Evolutionary conservation across 2,888 invertebrate genomes (phyloP).

Genomic region (Caenorhabditis sp.): DNA sequence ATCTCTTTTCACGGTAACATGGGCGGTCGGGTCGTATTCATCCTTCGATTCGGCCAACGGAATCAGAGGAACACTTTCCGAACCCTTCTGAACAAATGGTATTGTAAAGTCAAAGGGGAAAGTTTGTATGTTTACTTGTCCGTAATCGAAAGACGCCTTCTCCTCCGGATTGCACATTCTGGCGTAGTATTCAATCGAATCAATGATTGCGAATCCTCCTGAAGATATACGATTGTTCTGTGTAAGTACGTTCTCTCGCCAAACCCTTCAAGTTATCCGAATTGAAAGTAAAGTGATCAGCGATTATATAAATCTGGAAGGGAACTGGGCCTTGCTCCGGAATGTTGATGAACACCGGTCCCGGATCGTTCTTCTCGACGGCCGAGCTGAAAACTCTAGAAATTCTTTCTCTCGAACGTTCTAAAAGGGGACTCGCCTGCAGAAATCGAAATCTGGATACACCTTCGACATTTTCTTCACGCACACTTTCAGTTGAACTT

Average conservation of each 20-base stretch:
- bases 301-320: constrained; percentile 76
- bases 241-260: background rate
- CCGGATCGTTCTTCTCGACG: constrained; percentile 76
- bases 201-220: constrained; percentile 78
- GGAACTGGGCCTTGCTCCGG: constrained; percentile 74
- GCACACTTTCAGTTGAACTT: constrained; percentile 75
- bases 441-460: constrained; percentile 76
- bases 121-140: background rate
- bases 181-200: constrained; percentile 76
- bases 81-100: no score
- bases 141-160: constrained; percentile 28
- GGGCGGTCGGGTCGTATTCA: constrained; percentile 19
- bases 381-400: constrained; percentile 62
- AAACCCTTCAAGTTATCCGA: constrained; percentile 71
- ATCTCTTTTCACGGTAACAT: constrained; percentile 48
- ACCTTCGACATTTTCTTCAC: constrained; percentile 63
- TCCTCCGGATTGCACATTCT: constrained; percentile 66
- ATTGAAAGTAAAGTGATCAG: constrained; percentile 76
- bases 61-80: constrained; percentile 35
- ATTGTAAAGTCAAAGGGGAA: no score
- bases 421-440: constrained; percentile 54
- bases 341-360: constrained; percentile 75
- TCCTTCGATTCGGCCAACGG: constrained; percentile 48
- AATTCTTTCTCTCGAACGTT: background rate
- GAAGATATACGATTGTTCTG: background rate